Base-by-base conservation (phyloP, 1,140 invertebrate species). In the Scaptomyza montana region DNA sequence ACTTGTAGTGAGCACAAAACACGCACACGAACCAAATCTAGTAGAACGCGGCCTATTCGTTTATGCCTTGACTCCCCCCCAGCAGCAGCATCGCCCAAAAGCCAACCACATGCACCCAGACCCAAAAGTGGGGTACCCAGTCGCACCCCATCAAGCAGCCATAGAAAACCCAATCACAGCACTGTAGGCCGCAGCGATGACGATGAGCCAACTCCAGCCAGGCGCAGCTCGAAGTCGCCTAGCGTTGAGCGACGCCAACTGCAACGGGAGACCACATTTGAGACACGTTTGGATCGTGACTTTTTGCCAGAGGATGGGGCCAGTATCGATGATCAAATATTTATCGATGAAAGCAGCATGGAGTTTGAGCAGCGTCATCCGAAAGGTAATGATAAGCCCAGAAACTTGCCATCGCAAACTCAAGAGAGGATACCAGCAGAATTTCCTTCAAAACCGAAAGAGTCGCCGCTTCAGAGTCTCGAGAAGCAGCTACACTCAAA, bases 201-300 rank as follows among this genome's bases (percentile, higher is more conserved):
- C 2, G 67, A 63, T 30, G 66, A 56, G 36, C 68, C 54, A 2
- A 57, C 50, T 10, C 54, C 59, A 6, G 68, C 60, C 7, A 72
- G 67, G 43, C 78, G 66, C 13, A 89, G 67, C 54, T 73, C 79
- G 47, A 89, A 89, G 46, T 74, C 84, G 6, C 77, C 84, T 1
- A 84, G 67, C 55, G 50, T 72, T 12, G 80, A 78, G 28, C 73
- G 74, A 60, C 79, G 72, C 7, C 72, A 74, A 25, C 74, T 80
- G 19, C 73, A 74, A 59, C 68, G 85, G 36, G 89, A 84, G 49
- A 85, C 86, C 0, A 85, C 80, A 5, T 89, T 86, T 21, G 85
- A 90, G 59, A 80, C 36, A 12, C 36, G 50, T 39, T 59, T 51
- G 5, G 60, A 76, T 36, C 82, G 78, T 8, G 33, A 41, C 13